Base-by-base conservation (phyloP, 2,797 vertebrate species). In the Chrysolophus pictus region DNA sequence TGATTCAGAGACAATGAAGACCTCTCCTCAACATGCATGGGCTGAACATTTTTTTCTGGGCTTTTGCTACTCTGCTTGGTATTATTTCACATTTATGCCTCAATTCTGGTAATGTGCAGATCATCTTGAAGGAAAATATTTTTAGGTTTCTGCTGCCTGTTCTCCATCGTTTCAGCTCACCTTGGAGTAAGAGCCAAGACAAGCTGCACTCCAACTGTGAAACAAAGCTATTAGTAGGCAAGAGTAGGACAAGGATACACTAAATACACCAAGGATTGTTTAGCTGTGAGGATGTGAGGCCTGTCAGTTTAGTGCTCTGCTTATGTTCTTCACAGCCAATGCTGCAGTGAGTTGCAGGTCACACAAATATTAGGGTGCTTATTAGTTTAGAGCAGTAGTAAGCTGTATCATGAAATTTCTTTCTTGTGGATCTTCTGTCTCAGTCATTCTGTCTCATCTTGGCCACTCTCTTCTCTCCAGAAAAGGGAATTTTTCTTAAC, bases 221-320 rank as follows among this genome's bases (percentile, higher is more conserved):
- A 86, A 8, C 7, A 59, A n/a, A 13, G 31, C 17, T 15, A 39
- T 7, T 49, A 56, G 55, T 29, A 72, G 26, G 59, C 9, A 0
- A 3, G 18, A 68, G 2, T 0, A 4, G 68, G 16, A 19, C 0
- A 74, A 44, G 42, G 17, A 44, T 44, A 44, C 17, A 44, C 42
- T 18, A 18, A 44, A 44, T 10, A n/a, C 4, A 44, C 18, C 6
- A 65, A 65, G 22, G 22, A 67, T 82, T 89, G 68, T 59, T 76
- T 19, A 29, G 31, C 22, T 10, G 33, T 22, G 6, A 23, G 33
- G 8, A 24, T 60, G 16, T 31, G 8, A 70, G 76, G 15, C 7
- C 24, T 49, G 7, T 23, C 31, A 51, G 7, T 41, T 77, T n/a
- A 68, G 2, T 26, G 29, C 8, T 56, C 17, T 46, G 13, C 11